phyloP scores from a whole-genome alignment of 1,140 invertebrate species.

The Watersipora subatra region DNA sequence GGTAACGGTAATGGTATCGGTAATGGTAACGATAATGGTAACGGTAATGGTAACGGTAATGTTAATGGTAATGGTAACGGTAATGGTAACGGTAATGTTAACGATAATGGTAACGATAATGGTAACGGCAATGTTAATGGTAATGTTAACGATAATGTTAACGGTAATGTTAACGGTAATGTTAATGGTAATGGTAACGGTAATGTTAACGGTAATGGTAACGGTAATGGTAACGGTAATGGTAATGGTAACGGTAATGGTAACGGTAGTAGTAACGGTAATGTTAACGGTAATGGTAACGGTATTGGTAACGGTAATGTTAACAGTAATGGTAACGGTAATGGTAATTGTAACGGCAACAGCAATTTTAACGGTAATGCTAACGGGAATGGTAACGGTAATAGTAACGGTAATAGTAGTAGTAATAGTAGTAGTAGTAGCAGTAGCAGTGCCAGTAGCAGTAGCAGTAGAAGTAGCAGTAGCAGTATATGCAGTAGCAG shows the following conservation, averaged over 20 bases:
- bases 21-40: too few relatives aligned
- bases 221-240: background rate
- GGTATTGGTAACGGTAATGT: background rate
- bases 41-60: too few relatives aligned
- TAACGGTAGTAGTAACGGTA: background rate
- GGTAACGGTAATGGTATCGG: too few relatives aligned
- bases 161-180: background rate
- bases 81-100: too few relatives aligned
- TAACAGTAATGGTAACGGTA: background rate
- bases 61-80: too few relatives aligned
- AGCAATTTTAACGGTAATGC: background rate
- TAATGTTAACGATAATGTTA: background rate
- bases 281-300: background rate
- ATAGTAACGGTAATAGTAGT: background rate
- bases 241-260: background rate
- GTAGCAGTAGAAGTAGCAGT: background rate
- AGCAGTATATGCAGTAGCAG: too few relatives aligned
- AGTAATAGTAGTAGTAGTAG: background rate
- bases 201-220: background rate
- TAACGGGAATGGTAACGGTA: background rate
- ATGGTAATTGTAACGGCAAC: background rate
- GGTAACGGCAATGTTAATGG: background rate
- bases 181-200: background rate
- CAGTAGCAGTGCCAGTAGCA: background rate
- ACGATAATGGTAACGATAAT: too few relatives aligned